A percentile compares a stretch with the other conserved stretches of the same genome.
phyloP scores from a whole-genome alignment of 2,888 invertebrate species.

The Muschampia plurimacula region DNA sequence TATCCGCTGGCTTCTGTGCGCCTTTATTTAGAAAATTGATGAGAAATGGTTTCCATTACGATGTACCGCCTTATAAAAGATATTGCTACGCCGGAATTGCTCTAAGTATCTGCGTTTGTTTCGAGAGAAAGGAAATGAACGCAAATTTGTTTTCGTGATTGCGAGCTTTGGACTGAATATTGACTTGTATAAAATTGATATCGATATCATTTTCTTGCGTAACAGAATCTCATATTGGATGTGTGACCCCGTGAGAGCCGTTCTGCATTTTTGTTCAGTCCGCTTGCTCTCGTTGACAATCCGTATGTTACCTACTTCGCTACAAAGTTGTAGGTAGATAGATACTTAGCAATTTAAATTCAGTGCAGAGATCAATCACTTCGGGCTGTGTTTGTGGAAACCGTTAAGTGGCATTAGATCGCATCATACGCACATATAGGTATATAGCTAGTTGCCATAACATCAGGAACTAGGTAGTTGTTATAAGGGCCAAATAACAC shows the following conservation, averaged over 20 bases:
- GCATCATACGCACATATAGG: constrained; percentile 19
- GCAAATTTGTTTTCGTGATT: constrained; percentile 85
- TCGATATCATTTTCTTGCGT: constrained; percentile 78
- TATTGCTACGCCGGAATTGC: constrained; percentile 70
- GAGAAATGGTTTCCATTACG: constrained; percentile 85
- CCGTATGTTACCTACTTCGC: constrained; percentile 28
- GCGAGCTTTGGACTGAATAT: constrained; percentile 76
- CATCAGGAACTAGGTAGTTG: constrained; percentile 45
- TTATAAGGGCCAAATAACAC: constrained; percentile 61
- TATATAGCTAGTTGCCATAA: constrained; percentile 41
- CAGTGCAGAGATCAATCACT: constrained; percentile 30
- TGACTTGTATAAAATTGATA: constrained; percentile 79
- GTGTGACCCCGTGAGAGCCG: constrained; percentile 73
- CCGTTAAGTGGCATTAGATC: constrained; percentile 38
- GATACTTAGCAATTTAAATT: constrained; percentile 29
- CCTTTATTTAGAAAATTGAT: constrained; percentile 86
- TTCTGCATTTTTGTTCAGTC: constrained; percentile 36
- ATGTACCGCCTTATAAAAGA: constrained; percentile 79
- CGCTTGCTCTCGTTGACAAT: constrained; percentile 21
- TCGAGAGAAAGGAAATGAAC: constrained; percentile 80
- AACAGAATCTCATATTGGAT: constrained; percentile 75
- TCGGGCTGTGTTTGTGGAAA: constrained; percentile 30
- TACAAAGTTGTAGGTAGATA: constrained; percentile 13
- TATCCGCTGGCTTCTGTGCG: constrained; percentile 84
- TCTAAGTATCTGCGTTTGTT: constrained; percentile 61